Evolutionary conservation across 2,797 vertebrate species (phyloP).

Genomic region (Monodelphis domestica): DNA sequence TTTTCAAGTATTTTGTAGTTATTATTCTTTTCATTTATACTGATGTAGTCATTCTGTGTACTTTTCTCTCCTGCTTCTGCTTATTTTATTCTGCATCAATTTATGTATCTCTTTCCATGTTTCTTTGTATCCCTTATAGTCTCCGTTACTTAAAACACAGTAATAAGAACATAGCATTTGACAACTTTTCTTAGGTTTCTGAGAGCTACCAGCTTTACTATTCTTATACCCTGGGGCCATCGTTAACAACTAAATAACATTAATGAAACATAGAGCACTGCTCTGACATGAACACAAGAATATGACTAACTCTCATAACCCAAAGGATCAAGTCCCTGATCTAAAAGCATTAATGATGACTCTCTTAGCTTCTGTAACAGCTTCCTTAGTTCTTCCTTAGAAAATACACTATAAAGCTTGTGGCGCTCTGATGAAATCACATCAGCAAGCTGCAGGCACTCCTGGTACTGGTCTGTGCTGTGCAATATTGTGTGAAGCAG

Average conservation of each 20-base stretch:
- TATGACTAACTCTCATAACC: slow-evolving; percentile 94
- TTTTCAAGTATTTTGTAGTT: neutral
- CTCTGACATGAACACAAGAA: no score
- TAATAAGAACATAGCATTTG: no score
- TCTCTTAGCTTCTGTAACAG: slow-evolving; percentile 94
- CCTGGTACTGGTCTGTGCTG: slow-evolving; percentile 93
- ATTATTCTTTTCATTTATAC: neutral
- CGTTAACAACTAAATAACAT: no score
- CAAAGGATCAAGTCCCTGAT: slow-evolving; percentile 93
- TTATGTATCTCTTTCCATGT: neutral
- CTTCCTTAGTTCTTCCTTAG: slow-evolving; percentile 93
- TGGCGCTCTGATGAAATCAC: slow-evolving; percentile 94
- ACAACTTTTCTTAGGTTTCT: no score
- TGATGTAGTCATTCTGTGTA: neutral
- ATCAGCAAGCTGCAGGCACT: slow-evolving; percentile 94
- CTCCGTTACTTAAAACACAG: no score
- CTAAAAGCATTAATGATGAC: slow-evolving; percentile 94
- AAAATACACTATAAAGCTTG: slow-evolving; percentile 96
- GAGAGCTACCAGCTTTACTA: no score
- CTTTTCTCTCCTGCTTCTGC: neutral
- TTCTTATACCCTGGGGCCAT: no score
- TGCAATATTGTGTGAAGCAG: slow-evolving; percentile 94
- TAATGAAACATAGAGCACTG: no score
- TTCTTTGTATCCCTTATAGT: no score
- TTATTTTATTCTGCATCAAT: neutral